Percentiles rank a stretch among this genome's conserved stretches.
phyloP scores from a whole-genome alignment of 2,888 invertebrate genomes.

The Colletes collaris region DNA sequence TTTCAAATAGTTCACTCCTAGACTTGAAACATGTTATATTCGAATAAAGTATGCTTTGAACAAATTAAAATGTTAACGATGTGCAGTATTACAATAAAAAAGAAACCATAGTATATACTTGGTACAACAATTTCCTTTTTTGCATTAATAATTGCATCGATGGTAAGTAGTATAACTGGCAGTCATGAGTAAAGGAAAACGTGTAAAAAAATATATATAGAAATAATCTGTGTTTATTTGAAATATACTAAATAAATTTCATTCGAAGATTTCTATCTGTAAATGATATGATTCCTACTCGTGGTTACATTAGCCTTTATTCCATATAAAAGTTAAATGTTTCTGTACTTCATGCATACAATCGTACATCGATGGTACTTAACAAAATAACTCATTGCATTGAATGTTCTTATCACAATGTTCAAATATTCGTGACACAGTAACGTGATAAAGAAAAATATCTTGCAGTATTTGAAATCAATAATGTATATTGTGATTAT shows the following conservation, averaged over 20 bases:
- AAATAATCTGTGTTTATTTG: constrained; percentile 36
- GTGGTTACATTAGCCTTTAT: constrained; percentile 27
- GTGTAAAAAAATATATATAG: constrained; percentile 23
- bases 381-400: constrained; percentile 9
- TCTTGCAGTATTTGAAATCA: not conserved
- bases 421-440: not conserved
- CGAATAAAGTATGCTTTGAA: not conserved
- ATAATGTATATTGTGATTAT: not conserved
- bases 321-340: constrained; percentile 38
- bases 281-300: constrained; percentile 39
- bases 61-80: constrained; percentile 4
- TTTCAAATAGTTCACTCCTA: not conserved
- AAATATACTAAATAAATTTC: constrained; percentile 18
- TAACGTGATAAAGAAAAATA: not conserved
- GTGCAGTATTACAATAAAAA: not conserved
- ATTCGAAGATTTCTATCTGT: constrained; percentile 9
- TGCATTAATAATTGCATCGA: constrained; percentile 9
- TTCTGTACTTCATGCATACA: constrained; percentile 58
- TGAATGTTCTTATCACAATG: constrained; percentile 18
- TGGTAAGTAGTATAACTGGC: constrained; percentile 10
- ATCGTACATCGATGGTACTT: constrained; percentile 21
- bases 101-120: not conserved
- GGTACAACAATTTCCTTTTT: not conserved
- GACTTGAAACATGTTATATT: not conserved
- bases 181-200: constrained; percentile 21